Base-by-base conservation (phyloP, 2,797 vertebrate genomes). In the Hipposideros larvatus region DNA sequence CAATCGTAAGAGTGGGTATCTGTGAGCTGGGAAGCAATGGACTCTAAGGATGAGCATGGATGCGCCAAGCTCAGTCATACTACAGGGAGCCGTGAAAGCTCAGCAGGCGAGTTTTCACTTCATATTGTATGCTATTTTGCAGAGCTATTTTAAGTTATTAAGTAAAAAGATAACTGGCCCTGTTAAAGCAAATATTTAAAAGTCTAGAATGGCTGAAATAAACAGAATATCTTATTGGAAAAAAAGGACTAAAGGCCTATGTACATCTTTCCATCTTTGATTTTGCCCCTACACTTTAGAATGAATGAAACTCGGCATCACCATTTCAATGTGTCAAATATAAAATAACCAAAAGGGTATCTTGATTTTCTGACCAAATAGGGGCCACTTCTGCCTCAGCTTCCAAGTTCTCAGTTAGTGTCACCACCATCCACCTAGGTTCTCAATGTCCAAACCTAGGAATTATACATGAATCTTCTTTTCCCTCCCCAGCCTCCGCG, bases 111-210 rank as follows among this genome's bases (percentile, higher is more conserved):
- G 9, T 21, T 95, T 93, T 80, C 48, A 51, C 34, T 79, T 87
- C n/a, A 78, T n/a, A 68, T 2, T 21, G 3, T 11, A 0, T 48
- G 26, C 13, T 43, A 46, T 74, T 80, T 82, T 73, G 34, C 63
- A 71, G 26, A 68, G 37, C 2, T 59, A 18, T 79, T 79, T 91
- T 48, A 88, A 94, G 26, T 78, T 90, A 87, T 77, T 84, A 83
- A 74, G 41, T 83, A 73, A 80, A 51, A 90, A 71, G 53, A 68
- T 87, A 89, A 91, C 31, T 79, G 70, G 11, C 34, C 28, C 14
- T 63, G 43, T 84, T 26, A 93, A 73, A 41, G 74, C 3, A 77
- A 80, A 55, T 48, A 41, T 53, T 94, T 70, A 68, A 48, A 82
- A 94, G 13, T 70, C 51, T 70, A 24, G 2, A 70, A 43, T 68